Percentiles rank a stretch among this genome's conserved stretches.
Conservation (phyloP, 1,140 invertebrate genomes). For the Thaumatotibia leucotreta region DNA sequence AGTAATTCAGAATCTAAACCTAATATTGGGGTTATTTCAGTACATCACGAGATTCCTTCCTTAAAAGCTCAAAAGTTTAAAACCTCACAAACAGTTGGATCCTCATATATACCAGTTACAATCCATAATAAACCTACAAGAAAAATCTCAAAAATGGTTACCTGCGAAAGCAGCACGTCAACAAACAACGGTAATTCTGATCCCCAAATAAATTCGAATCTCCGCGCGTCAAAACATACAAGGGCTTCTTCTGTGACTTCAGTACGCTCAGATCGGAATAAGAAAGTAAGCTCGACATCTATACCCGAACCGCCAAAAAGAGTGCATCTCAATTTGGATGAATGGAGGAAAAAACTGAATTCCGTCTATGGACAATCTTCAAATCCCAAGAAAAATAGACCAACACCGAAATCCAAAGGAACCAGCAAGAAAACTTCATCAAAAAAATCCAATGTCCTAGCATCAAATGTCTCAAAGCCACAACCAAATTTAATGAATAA, state of each 20-base stretch:
- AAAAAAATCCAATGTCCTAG: conserved; percentile 20
- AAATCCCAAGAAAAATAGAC: conserved; percentile 30
- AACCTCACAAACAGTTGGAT: background rate
- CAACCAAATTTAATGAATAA: conserved; percentile 42
- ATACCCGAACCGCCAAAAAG: conserved; percentile 24
- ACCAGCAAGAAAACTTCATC: conserved; percentile 20
- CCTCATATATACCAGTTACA: conserved; percentile 13
- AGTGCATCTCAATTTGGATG: conserved; percentile 36
- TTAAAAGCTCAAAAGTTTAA: background rate
- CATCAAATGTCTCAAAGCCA: conserved; percentile 9
- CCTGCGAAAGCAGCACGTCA: conserved; percentile 55
- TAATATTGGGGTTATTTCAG: conserved; percentile 55
- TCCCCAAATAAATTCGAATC: conserved; percentile 20
- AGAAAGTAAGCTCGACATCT: conserved; percentile 18
- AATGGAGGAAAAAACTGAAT: conserved; percentile 58
- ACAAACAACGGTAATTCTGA: conserved; percentile 39
- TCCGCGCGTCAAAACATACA: conserved; percentile 20
- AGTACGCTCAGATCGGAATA: conserved; percentile 14
- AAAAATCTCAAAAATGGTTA: conserved; percentile 54
- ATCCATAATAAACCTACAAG: conserved; percentile 27
- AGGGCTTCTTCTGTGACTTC: conserved; percentile 25
- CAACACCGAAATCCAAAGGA: conserved; percentile 26
- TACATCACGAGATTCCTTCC: conserved; percentile 37
- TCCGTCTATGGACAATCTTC: conserved; percentile 44
- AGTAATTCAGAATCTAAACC: conserved; percentile 25